Evolutionary conservation across 2,113 vertebrate genomes (phyloP), one percentile per base, ranked within the genome.

Genomic region (Rafetus swinhoei): DNA sequence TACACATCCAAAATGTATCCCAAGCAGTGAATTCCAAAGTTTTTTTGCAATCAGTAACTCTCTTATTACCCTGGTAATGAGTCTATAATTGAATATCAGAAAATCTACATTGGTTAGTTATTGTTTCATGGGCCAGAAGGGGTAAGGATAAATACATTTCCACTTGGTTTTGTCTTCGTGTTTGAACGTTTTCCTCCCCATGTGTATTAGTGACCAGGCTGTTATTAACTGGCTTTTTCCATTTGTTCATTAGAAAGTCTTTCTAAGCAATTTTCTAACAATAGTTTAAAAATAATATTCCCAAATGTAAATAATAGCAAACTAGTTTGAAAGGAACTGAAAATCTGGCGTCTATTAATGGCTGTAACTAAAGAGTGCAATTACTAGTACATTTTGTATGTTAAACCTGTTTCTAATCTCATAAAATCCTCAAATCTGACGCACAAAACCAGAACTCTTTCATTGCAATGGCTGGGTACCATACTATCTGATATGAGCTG

Each of bases 401-500:
- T 65, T 65, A 89, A 89, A 65, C 81, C 86, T 86, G 22, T n/a
- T 87, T 89, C 92, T 39, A 87, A 56, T 8, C 22, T 90, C n/a
- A 86, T 29, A 65, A 95, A 93, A 87, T 60, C 62, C 53, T 50
- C 74, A 92, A 94, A 65, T 7, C 50, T 86, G 85, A 93, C 69
- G 92, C 59, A 90, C 12, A 94, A 95, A 96, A 74, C 18, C 32
- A n/a, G 11, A 87, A 59, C 93, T 25, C 81, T 94, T 79, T 45
- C 39, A 77, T 27, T 53, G 45, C 90, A 95, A 87, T 65, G 90
- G 81, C 56, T 89, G 81, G 69, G 50, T 94, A 90, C 79, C 86
- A 89, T 86, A 35, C 85, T 92, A 94, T 95, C 85, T 91, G 69
- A 89, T 92, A 95, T 60, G 82, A 97, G 93, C 56, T 90, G 90